These are phyloP conservation scores for Notechis scutatus DNA, from an alignment of 2,113 vertebrate species.

Conservation along the genomic window DNA sequence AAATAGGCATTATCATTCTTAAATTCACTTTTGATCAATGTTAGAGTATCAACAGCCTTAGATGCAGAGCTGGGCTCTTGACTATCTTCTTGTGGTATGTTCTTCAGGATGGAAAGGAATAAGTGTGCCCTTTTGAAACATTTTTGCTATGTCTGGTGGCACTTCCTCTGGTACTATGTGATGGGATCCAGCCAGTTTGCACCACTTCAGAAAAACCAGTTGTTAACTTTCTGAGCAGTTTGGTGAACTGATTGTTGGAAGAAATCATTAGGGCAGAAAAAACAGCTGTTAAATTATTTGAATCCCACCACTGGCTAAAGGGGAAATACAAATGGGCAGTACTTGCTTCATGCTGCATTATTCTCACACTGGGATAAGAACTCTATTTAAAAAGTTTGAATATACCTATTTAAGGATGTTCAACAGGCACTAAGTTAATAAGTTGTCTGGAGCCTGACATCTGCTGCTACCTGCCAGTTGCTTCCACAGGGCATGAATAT, in stretches of 20 bases:
- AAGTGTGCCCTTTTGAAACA: background rate
- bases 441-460: background rate
- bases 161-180: background rate
- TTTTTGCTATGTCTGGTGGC: background rate
- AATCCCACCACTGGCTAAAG: background rate
- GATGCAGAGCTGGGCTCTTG: background rate
- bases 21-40: background rate
- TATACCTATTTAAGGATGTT: background rate
- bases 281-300: no score
- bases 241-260: no score
- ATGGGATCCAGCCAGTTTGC: no score
- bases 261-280: no score
- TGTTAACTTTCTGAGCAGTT: no score
- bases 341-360: background rate
- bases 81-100: background rate
- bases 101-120: background rate
- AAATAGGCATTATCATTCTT: conserved; percentile 2
- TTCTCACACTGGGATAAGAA: background rate
- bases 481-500: background rate
- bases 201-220: no score
- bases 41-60: background rate
- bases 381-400: background rate
- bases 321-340: background rate
- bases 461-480: background rate
- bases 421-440: background rate